Evolutionary conservation across 2,888 invertebrate species (phyloP), one percentile per base, ranked within the genome.

Genomic region (Coenonympha arcania): DNA sequence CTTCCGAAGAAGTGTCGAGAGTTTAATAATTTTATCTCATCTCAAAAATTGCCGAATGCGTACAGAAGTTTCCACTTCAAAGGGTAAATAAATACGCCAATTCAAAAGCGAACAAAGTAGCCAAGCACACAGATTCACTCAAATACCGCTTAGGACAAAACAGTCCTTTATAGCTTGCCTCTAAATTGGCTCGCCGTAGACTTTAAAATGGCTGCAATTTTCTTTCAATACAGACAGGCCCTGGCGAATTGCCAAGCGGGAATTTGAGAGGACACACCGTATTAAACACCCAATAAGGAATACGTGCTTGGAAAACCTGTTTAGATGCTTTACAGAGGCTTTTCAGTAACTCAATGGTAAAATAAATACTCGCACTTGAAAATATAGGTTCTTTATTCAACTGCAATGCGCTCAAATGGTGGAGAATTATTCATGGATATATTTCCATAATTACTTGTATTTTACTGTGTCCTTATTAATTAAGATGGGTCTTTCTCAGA

Each of bases 121-220:
- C 11, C 36, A 8, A 36, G n/a, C 16, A 19, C 15, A 2, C 5
- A 2, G 24, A 15, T 24, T 22, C 24, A 39, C 15, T 24, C 13
- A n/a, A 24, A 39, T 13, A 34, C 6, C 26, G 20, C 13, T 42
- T 31, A 43, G 43, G 15, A 33, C 18, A 22, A 31, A 43, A 30
- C 30, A 9, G 22, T 31, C 30, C 43, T 31, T 43, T 43, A 31
- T 13, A 20, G 33, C 20, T 19, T 20, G 20, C 15, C 33, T 20
- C 20, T 9, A 33, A 43, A 33, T 43, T 43, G 43, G 19, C 31
- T 31, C 13, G 31, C 18, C 13, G 30, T 18, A 28, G 30, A 43
- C 43, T 43, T 43, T 30, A 43, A 43, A 43, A 22, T 43, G 43
- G 15, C n/a, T 31, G 43, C 13, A 33, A 43, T 31, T 43, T 43